Evolutionary conservation across 2,888 invertebrate genomes (phyloP), one percentile per base, ranked within the genome.

Genomic region (Xanthorhoe designata): DNA sequence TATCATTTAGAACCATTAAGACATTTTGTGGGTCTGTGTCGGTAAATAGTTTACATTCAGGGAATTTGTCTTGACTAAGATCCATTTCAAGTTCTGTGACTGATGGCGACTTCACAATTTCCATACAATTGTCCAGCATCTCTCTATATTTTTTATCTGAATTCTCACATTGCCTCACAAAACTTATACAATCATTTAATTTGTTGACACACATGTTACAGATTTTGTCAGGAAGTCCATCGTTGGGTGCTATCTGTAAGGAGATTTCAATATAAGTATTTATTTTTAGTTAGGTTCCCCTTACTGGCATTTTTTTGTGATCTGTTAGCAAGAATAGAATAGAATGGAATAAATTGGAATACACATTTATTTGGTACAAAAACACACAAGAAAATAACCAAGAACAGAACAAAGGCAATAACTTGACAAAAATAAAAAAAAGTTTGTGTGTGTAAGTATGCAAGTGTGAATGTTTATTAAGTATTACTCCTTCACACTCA

Each of bases 141-240:
- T 74, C 72, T 75, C 85, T 83, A 13, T 91, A 73, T 74, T 84
- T 81, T 3, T 51, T 55, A 70, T 92, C 91, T 5, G 88, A 85
- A 51, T 75, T 76, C 80, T 87, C 77, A 77, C 91, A 91, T 15
- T 83, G 71, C 50, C 79, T 64, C 47, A 90, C 81, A 75, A 92
- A 92, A 61, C 83, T 77, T 63, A 88, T 72, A 66, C 91, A 91
- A 7, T 74, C 73, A 1, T 91, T 79, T 55, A 92, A 70, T 70
- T 77, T 84, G 64, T 77, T 71, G 29, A 85, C 72, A 78, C 92
- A 92, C 68, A 70, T 80, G 35, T 69, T 68, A 75, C 92, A 92
- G 75, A 92, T 88, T 65, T 76, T 76, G 29, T 80, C 77, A 17
- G 92, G 90, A 18, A 91, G 77, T 3, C 85, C 87, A 73, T 92